Base-by-base conservation (phyloP, 2,113 vertebrate genomes). In the Emydura subglobosa region DNA sequence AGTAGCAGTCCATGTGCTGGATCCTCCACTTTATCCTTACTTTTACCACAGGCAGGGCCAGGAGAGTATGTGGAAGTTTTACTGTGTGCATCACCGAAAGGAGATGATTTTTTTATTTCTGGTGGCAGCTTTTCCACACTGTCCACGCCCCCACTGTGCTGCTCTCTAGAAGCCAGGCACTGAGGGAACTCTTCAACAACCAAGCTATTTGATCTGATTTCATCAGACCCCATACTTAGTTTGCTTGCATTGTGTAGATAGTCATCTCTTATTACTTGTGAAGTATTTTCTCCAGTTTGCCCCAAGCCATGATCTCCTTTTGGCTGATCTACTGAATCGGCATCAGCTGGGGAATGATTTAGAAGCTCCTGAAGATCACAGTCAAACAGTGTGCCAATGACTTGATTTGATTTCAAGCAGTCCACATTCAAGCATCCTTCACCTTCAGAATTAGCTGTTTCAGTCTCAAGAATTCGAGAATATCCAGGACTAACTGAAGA, bases 311-410 rank as follows among this genome's bases (percentile, higher is more conserved):
- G 4, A 2, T 54, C 82, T 57, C 76, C 89, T 44, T 83, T 87
- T 51, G 84, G 49, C 49, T 85, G 80, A 1, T 16, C 57, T 4
- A 13, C 16, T 5, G 4, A 24, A 14, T 34, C 61, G 2, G 7
- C 17, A 6, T 78, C 13, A 0, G 79, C 17, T 0, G 90, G 93
- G 80, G 79, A 89, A 6, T 94, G 88, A 16, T 14, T 81, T 79
- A 97, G 90, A 27, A 96, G 92, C 44, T 94, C 88, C 76, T 94
- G 93, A 44, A 96, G n/a, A 29, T 95, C 97, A 11, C 94, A 86
- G 21, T 97, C 83, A 79, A 93, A 95, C 3, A 80, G 2, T 31
- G 86, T 10, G 31, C 3, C 3, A 3, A 54, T 51, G 2, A 34
- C 57, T 44, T 79, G 57, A 39, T 51, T 54, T 13, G 86, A 31